Conservation (phyloP, 2,113 vertebrate species). For the Petaurus breviceps region DNA sequence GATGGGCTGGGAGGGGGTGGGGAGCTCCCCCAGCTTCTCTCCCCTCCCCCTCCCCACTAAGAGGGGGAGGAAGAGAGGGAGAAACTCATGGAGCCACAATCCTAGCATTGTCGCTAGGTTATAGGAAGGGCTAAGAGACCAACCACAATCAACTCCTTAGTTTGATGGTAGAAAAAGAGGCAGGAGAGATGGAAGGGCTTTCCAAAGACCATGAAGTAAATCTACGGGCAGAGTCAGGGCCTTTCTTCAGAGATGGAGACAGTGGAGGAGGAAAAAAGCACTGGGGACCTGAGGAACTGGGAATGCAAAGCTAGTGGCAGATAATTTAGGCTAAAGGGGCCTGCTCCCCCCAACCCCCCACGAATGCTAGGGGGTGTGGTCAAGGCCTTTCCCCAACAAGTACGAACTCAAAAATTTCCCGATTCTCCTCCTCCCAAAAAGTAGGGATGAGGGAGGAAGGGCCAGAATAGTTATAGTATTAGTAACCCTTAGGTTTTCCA, state of each 20-base stretch:
- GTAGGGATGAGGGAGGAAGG: conserved; percentile 70
- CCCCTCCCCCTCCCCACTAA: conserved; percentile 53
- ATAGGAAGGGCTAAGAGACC: neutral
- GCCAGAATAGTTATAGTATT: conserved; percentile 70
- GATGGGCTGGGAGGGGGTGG: neutral
- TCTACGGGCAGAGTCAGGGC: neutral
- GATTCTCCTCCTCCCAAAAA: conserved; percentile 60
- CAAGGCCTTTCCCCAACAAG: conserved; percentile 1
- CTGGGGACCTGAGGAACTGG: neutral
- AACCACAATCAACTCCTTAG: neutral
- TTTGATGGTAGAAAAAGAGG: neutral
- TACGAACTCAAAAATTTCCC: conserved; percentile 45
- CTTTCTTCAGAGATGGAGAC: neutral
- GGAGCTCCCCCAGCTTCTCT: neutral
- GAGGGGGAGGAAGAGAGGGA: conserved; percentile 24
- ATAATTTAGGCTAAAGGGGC: neutral
- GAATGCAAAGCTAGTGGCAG: neutral
- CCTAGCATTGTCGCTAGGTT: neutral
- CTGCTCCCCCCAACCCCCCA: neutral
- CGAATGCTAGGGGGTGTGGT: no score
- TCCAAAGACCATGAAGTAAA: neutral
- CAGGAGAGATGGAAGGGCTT: conserved; percentile 14
- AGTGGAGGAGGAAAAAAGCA: neutral
- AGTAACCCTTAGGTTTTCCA: conserved; percentile 75
- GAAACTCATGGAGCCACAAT: neutral